Conservation (phyloP, 2,113 vertebrate genomes). For the Esox niger region DNA sequence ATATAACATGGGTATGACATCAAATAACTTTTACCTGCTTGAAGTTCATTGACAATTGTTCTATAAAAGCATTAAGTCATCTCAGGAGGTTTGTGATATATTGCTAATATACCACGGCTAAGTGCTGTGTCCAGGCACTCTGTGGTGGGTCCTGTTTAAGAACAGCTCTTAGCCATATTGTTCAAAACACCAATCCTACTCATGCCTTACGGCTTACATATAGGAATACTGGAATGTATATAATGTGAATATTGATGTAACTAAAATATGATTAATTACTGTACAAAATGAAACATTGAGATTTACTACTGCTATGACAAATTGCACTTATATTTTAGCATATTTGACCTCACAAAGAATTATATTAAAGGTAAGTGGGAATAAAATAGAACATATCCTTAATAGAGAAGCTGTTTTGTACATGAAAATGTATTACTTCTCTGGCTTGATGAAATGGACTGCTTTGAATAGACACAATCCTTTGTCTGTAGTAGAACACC, state of each 20-base stretch:
- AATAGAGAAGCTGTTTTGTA: background rate
- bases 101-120: no score
- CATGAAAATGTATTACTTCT: background rate
- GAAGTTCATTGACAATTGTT: no score
- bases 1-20: no score
- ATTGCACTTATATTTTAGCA: slow-evolving; percentile 44
- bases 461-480: background rate
- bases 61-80: no score
- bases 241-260: background rate
- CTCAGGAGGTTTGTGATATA: no score
- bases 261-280: background rate
- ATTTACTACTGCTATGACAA: slow-evolving; percentile 49
- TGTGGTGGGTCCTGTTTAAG: no score
- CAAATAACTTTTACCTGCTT: no score
- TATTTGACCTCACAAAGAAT: no score
- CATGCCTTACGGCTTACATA: no score
- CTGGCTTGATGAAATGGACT: background rate
- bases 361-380: slow-evolving; percentile 50
- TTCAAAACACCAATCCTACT: no score
- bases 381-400: slow-evolving; percentile 6
- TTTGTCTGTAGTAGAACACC: background rate
- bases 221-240: background rate
- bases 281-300: background rate
- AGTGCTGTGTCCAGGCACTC: no score
- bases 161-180: no score